Percentiles rank a stretch among this genome's conserved stretches.
These are phyloP conservation scores for Drosophila teissieri DNA, from an alignment of 1,140 invertebrate species.

Conservation along the genomic window DNA sequence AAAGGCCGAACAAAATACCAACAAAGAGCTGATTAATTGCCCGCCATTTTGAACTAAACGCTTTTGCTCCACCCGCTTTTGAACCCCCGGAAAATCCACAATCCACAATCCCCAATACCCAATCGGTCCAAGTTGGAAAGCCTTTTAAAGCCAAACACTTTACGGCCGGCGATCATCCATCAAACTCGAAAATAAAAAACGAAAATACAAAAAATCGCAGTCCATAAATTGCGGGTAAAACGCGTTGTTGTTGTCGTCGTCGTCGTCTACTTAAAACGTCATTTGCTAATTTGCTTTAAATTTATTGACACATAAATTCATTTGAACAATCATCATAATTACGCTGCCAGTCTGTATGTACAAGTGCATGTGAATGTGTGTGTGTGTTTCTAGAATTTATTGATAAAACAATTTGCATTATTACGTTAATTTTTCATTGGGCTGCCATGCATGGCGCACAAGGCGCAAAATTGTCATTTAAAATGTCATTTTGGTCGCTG, in stretches of 20 bases:
- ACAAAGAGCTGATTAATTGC: constrained; percentile 47
- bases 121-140: constrained; percentile 21
- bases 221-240: constrained; percentile 69
- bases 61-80: constrained; percentile 9
- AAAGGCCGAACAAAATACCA: constrained; percentile 10
- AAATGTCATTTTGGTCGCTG: constrained; percentile 67
- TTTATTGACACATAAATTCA: constrained; percentile 82
- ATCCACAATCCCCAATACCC: constrained; percentile 44
- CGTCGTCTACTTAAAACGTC: constrained; percentile 73
- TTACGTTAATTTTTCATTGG: constrained; percentile 73
- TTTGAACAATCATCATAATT: constrained; percentile 71
- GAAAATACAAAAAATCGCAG: constrained; percentile 31
- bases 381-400: constrained; percentile 76
- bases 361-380: constrained; percentile 24
- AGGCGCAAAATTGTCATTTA: constrained; percentile 82
- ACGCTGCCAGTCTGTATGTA: constrained; percentile 31
- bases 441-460: constrained; percentile 30
- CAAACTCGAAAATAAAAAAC: constrained; percentile 25
- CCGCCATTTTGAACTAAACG: constrained; percentile 27
- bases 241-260: constrained; percentile 22
- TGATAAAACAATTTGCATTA: constrained; percentile 82
- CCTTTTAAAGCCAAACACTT: constrained; percentile 59
- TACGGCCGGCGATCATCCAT: constrained; percentile 59
- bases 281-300: constrained; percentile 81
- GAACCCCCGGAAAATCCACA: constrained; percentile 8